These are phyloP conservation scores for Pseudomyrmex cubaensis DNA, from an alignment of 1,140 invertebrate genomes.

Conservation along the genomic window DNA sequence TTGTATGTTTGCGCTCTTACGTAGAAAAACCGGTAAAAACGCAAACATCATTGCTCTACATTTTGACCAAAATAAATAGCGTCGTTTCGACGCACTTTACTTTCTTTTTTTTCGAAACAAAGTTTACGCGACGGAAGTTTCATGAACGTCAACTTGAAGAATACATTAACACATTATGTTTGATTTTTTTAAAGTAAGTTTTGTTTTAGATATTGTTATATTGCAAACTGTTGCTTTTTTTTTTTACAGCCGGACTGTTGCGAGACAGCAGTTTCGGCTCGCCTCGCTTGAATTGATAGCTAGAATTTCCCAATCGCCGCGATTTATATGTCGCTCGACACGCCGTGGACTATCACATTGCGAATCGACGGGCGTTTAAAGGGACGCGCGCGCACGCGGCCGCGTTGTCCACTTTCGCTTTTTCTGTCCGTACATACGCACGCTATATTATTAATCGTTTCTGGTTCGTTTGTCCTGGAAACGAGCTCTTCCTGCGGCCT, in stretches of 20 bases:
- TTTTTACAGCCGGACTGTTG: conserved; percentile 17
- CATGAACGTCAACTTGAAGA: neutral
- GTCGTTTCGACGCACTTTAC: too few relatives aligned
- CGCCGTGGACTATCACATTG: conserved; percentile 28
- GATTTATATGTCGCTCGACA: conserved; percentile 56
- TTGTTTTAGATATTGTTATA: conserved; percentile 7
- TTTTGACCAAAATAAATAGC: too few relatives aligned
- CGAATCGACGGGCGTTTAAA: conserved; percentile 58
- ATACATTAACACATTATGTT: neutral
- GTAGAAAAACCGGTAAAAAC: too few relatives aligned
- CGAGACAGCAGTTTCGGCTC: conserved; percentile 50
- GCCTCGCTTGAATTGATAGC: conserved; percentile 52
- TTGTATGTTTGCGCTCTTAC: neutral
- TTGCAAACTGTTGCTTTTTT: conserved; percentile 11
- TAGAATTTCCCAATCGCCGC: conserved; percentile 54
- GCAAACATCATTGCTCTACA: too few relatives aligned
- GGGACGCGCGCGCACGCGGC: conserved; percentile 42
- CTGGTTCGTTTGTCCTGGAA: conserved; percentile 81
- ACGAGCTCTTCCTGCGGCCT: conserved; percentile 81
- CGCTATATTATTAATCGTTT: conserved; percentile 83
- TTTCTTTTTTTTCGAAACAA: too few relatives aligned
- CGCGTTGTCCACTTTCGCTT: conserved; percentile 82
- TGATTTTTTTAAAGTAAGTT: neutral
- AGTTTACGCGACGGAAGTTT: neutral
- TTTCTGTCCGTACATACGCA: conserved; percentile 75